phyloP scores from a whole-genome alignment of 2,113 vertebrate species.

The Callocephalon fimbriatum region DNA sequence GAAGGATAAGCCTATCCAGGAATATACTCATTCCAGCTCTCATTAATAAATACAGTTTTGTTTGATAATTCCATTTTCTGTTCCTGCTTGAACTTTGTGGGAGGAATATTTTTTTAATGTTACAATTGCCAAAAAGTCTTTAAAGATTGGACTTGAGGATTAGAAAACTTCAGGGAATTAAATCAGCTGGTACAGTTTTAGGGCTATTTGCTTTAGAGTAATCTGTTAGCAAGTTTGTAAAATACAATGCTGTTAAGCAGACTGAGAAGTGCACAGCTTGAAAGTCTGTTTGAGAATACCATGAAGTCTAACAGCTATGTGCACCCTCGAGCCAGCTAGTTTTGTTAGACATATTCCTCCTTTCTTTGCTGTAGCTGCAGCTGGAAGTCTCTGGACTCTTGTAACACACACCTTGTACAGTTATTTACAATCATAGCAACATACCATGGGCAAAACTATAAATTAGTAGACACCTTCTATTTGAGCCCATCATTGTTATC shows the following conservation, averaged over 20 bases:
- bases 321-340: background rate
- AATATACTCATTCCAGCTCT: background rate
- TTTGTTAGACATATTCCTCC: background rate
- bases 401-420: accelerated
- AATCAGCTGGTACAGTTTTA: background rate
- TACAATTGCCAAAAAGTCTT: background rate
- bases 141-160: background rate
- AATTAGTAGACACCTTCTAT: background rate
- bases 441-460: background rate
- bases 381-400: background rate
- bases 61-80: background rate
- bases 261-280: background rate
- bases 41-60: background rate
- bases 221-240: background rate
- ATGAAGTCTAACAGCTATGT: background rate
- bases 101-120: background rate
- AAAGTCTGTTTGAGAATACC: background rate
- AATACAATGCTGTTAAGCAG: background rate
- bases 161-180: background rate
- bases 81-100: background rate
- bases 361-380: background rate
- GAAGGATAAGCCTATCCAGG: background rate
- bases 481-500: background rate
- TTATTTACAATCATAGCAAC: background rate
- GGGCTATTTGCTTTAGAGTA: background rate